phyloP scores from a whole-genome alignment of 1,140 invertebrate genomes.

The Drosophila chauvacae region DNA sequence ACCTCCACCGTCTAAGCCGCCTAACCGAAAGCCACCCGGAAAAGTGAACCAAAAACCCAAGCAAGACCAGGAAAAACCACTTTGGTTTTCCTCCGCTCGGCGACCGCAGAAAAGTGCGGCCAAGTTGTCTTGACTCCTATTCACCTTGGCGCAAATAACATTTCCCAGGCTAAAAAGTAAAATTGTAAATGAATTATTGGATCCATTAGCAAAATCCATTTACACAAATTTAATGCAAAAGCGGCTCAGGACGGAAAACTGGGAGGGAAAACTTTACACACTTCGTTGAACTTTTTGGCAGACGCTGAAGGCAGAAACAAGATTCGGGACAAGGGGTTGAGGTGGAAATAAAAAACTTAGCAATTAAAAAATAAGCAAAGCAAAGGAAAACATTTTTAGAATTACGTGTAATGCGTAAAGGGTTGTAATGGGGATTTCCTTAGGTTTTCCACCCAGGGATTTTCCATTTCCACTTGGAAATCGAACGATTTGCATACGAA shows the following conservation, averaged over 20 bases:
- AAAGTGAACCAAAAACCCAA: slow-evolving; percentile 11
- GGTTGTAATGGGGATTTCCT: slow-evolving; percentile 52
- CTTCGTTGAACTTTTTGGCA: slow-evolving; percentile 75
- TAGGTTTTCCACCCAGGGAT: slow-evolving; percentile 6
- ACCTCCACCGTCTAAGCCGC: slow-evolving; percentile 9
- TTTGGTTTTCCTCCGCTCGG: slow-evolving; percentile 20
- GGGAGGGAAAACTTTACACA: slow-evolving; percentile 69
- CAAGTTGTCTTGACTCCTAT: slow-evolving; percentile 68
- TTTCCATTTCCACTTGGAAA: slow-evolving; percentile 33
- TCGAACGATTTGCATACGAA: slow-evolving; percentile 71
- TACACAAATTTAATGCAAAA: slow-evolving; percentile 83
- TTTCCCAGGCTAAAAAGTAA: slow-evolving; percentile 75
- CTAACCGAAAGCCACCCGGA: neutral
- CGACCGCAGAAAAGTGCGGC: slow-evolving; percentile 64
- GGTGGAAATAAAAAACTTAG: slow-evolving; percentile 73
- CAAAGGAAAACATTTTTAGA: slow-evolving; percentile 76
- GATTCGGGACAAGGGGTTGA: slow-evolving; percentile 11
- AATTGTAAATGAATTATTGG: slow-evolving; percentile 84
- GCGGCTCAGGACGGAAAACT: slow-evolving; percentile 39
- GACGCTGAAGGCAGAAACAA: slow-evolving; percentile 17
- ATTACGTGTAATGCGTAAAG: slow-evolving; percentile 71
- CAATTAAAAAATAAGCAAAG: slow-evolving; percentile 79
- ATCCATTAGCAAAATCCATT: slow-evolving; percentile 84
- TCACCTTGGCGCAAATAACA: slow-evolving; percentile 76
- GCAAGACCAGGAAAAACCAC: slow-evolving; percentile 1